Base-by-base conservation (phyloP, 30 jellyfish, hydroid and myxozoan genomes). In the Aurelia aurita region DNA sequence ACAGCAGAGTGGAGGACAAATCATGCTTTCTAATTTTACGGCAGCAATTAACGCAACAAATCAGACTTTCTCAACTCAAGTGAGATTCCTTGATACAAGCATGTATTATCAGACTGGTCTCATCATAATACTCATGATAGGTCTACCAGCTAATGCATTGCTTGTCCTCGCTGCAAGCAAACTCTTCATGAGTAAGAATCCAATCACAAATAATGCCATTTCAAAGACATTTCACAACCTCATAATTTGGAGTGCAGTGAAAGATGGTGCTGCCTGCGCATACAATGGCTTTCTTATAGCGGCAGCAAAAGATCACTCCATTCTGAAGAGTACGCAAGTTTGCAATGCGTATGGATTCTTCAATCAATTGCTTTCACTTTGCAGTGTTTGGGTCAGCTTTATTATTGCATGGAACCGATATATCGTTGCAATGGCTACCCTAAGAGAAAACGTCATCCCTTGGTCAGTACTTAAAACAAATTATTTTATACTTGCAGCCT, bases 401-500 rank as follows among this genome's bases (percentile, higher is more conserved):
- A 64, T 71, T 3, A 71, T 64, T 18, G 61, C 83, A 3, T 51
- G 47, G 35, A 71, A 54, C 35, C 66, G 83, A 18, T 71, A 71
- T 20, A 71, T 34, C 31, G 68, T 71, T 7, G 71, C 83, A 9
- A 71, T 13, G 44, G 68, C 68, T 12, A 71, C 68, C 10, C 20
- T 44, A 21, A 35, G 53, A n/a, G 68, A 21, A 14, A 54, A 45
- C 16, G 0, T 12, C 32, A 19, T 34, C 4, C 68, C 68, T 19
- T 71, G 83, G 83, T 71, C 83, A 12, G 65, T 28, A 9, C 68
- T 43, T n/a, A 71, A 39, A 64, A 71, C 63, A 2, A 28, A 21
- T 71, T 12, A 23, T 39, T 6, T 39, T 6, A 39, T 39, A 39
- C 51, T 39, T 6, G 51, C 51, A 39, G 13, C 51, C 16, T 39